Conservation (phyloP, 2,797 vertebrate genomes). For the Acrocephalus scirpaceus region DNA sequence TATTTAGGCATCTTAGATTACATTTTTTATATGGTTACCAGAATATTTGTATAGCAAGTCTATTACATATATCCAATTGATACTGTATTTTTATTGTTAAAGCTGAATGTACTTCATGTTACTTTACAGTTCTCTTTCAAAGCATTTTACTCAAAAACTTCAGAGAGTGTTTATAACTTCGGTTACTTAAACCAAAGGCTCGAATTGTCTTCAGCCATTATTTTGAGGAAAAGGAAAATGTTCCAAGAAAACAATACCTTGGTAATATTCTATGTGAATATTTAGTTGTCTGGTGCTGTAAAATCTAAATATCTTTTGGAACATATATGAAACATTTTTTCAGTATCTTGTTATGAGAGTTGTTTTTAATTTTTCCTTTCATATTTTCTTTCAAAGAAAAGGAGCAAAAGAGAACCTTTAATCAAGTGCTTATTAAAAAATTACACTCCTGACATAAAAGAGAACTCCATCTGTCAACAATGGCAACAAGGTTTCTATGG, state of each 20-base stretch:
- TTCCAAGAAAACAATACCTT: neutral
- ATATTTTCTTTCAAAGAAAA: constrained; percentile 25
- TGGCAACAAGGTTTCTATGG: constrained; percentile 31
- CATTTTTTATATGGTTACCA: neutral
- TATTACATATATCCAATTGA: neutral
- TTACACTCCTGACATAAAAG: constrained; percentile 31
- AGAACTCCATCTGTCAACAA: constrained; percentile 48
- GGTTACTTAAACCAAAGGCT: neutral
- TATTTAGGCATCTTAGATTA: neutral
- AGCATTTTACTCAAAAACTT: neutral
- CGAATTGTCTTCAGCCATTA: neutral
- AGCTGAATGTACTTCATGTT: neutral
- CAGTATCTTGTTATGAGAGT: neutral
- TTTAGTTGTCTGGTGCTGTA: neutral
- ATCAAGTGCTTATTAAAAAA: constrained; percentile 48
- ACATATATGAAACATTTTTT: neutral
- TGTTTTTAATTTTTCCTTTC: neutral
- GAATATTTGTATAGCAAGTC: neutral
- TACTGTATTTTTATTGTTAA: neutral
- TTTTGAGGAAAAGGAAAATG: neutral
- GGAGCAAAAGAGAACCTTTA: constrained; percentile 28
- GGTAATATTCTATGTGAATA: neutral
- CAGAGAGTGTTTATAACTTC: neutral
- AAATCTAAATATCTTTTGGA: constrained; percentile 6
- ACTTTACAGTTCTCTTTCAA: neutral